These are phyloP conservation scores for Embidobia sp. DNA, from an alignment of 2,888 invertebrate genomes.

Conservation along the genomic window DNA sequence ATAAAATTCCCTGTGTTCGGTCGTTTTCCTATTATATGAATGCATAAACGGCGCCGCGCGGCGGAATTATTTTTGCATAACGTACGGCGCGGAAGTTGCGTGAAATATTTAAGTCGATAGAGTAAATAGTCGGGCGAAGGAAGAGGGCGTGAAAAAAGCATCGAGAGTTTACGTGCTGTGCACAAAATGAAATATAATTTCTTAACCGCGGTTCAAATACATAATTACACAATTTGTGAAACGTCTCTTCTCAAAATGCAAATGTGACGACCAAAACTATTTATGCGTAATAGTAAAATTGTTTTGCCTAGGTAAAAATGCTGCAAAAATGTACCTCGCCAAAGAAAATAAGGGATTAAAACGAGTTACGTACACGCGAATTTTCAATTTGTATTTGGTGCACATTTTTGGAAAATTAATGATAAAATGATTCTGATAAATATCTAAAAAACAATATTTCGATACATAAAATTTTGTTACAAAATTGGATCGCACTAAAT, in stretches of 20 bases:
- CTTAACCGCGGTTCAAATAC: constrained; percentile 30
- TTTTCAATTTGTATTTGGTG: constrained; percentile 6
- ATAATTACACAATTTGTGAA: constrained; percentile 38
- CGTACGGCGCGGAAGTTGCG: constrained; percentile 13
- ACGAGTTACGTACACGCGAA: constrained; percentile 21
- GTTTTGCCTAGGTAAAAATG: constrained; percentile 34
- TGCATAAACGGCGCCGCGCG: constrained; percentile 46
- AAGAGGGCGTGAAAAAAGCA: background rate
- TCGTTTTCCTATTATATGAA: constrained; percentile 34
- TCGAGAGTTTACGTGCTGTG: constrained; percentile 33
- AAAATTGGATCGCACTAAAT: too few species aligned
- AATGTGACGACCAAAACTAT: constrained; percentile 34
- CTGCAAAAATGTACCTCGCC: constrained; percentile 13
- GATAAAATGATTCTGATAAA: too few species aligned
- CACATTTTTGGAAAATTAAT: constrained; percentile 24
- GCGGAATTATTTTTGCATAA: constrained; percentile 55
- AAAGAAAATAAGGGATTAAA: constrained; percentile 42
- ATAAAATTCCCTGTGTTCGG: constrained; percentile 16
- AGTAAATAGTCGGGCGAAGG: constrained; percentile 32
- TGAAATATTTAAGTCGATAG: constrained; percentile 56
- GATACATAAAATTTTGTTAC: too few species aligned
- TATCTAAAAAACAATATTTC: too few species aligned
- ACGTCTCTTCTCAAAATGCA: constrained; percentile 42
- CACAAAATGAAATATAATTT: constrained; percentile 33
- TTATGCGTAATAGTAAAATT: constrained; percentile 38